Base-by-base conservation (phyloP, 2,113 vertebrate species). In the Varanus komodoensis region DNA sequence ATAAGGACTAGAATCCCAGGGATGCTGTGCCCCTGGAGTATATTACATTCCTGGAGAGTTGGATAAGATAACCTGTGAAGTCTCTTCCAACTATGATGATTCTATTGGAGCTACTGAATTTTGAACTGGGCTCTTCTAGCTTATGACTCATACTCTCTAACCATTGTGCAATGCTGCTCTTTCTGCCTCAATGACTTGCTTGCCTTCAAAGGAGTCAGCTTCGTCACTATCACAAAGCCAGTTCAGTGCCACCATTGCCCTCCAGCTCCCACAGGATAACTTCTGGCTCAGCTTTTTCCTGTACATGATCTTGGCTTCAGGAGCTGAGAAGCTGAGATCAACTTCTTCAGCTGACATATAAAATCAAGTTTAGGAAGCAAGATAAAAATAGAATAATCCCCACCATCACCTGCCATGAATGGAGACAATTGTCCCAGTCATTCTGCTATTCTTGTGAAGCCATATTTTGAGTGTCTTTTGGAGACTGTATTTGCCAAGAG, bases 311-410 rank as follows among this genome's bases (percentile, higher is more conserved):
- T 32, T 34, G 1, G 88, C 89, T 89, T 17, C 12, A 38, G 90
- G 89, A 11, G 1, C 79, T 23, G 79, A 44, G 38, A 44, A 85
- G 89, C 84, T 52, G 90, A 81, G 89, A 86, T 68, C 64, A 73
- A 67, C 73, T 69, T 79, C 84, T 82, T 74, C n/a, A 86, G 81
- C 69, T 32, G 81, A 94, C 82, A 89, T 90, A 93, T 27, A 29
- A 84, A 90, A 61, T 38, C 27, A 88, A 89, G 74, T 32, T 93
- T 9, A 77, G 84, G 82, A 0, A 83, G 52, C 21, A 15, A n/a
- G 29, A 89, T 84, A 89, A 83, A 84, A 83, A 0, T 67, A 92
- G 91, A 94, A 95, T 87, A 29, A 83, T 91, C 89, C 89, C 94
- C 90, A 86, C 88, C 12, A 67, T 2, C 8, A 81, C 32, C 15